phyloP scores from a whole-genome alignment of 2,888 invertebrate species.

The Ormia ochracea region DNA sequence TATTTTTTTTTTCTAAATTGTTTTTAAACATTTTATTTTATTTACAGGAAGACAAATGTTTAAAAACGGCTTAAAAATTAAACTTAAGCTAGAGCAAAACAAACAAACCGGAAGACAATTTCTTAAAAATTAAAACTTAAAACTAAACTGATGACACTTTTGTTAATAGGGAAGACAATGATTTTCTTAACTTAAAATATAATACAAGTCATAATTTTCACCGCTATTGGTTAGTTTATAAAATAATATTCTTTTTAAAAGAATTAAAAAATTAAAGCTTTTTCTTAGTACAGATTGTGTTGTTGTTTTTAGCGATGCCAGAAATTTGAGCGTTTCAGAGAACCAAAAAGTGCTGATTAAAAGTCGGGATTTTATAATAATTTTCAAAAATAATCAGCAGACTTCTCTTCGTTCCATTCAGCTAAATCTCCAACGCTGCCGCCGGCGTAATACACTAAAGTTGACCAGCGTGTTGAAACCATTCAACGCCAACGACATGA shows the following conservation, averaged over 20 bases:
- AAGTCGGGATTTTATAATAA: slow-evolving; percentile 37
- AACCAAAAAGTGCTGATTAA: slow-evolving; percentile 56
- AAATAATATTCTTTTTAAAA: slow-evolving; percentile 24
- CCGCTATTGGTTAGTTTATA: neutral
- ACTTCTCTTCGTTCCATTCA: slow-evolving; percentile 46
- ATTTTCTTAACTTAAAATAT: slow-evolving; percentile 23
- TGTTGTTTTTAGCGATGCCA: neutral
- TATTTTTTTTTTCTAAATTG: neutral
- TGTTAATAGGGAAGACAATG: slow-evolving; percentile 55
- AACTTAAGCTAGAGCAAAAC: slow-evolving; percentile 63
- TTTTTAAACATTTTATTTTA: slow-evolving; percentile 45
- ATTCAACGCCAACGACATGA: neutral
- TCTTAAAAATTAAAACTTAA: slow-evolving; percentile 62
- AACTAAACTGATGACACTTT: slow-evolving; percentile 30
- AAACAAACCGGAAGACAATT: slow-evolving; percentile 71
- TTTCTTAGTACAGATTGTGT: neutral
- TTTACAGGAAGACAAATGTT: slow-evolving; percentile 55
- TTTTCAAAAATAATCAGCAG: slow-evolving; percentile 27
- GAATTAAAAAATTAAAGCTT: slow-evolving; percentile 41
- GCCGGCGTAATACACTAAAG: neutral
- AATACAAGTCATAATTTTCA: neutral
- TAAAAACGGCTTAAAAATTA: slow-evolving; percentile 13
- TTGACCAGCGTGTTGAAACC: neutral
- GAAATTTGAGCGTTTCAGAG: slow-evolving; percentile 12
- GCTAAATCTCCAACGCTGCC: slow-evolving; percentile 9